Percentiles rank a stretch among this genome's conserved stretches.
Conservation (phyloP, 1,140 invertebrate genomes). For the Drosophila mojavensis region DNA sequence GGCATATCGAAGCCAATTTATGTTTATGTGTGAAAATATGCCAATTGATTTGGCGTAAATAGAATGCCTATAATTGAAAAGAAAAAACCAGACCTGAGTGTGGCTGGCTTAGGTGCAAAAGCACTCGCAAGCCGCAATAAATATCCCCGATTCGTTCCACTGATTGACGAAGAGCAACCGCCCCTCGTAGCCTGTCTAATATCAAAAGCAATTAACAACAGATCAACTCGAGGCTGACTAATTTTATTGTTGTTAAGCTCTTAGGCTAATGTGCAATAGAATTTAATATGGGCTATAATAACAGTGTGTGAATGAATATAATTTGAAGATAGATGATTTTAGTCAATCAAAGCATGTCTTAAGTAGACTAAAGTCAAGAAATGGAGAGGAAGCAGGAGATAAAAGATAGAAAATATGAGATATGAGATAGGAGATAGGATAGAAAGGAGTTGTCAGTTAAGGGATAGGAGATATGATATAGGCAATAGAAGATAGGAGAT, state of each 20-base stretch:
- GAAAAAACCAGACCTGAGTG: constrained; percentile 18
- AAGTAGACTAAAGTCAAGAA: too few species aligned
- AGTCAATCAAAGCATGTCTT: too few species aligned
- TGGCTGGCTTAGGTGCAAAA: constrained; percentile 33
- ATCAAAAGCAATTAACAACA: constrained; percentile 18
- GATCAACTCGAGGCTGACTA: background rate
- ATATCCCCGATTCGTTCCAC: constrained; percentile 11
- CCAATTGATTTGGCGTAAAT: constrained; percentile 51
- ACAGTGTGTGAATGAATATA: too few species aligned
- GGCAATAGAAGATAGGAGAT: too few species aligned
- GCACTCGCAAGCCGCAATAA: constrained; percentile 30
- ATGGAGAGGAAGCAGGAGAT: too few species aligned
- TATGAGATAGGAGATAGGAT: too few species aligned
- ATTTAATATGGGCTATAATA: background rate
- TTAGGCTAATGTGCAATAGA: background rate
- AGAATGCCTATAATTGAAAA: constrained; percentile 56
- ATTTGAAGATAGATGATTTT: too few species aligned
- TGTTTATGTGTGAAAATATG: constrained; percentile 71
- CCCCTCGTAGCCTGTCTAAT: background rate
- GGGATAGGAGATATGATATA: too few species aligned
- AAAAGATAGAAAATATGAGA: too few species aligned
- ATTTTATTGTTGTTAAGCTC: background rate
- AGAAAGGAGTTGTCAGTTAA: too few species aligned
- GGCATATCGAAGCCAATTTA: constrained; percentile 57
- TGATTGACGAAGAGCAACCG: constrained; percentile 8